Percentiles rank a stretch among this genome's conserved stretches.
Evolutionary conservation across 64 coral and sea anemone genomes (phyloP).

Genomic region (Dendrophyllia cribrosa): DNA sequence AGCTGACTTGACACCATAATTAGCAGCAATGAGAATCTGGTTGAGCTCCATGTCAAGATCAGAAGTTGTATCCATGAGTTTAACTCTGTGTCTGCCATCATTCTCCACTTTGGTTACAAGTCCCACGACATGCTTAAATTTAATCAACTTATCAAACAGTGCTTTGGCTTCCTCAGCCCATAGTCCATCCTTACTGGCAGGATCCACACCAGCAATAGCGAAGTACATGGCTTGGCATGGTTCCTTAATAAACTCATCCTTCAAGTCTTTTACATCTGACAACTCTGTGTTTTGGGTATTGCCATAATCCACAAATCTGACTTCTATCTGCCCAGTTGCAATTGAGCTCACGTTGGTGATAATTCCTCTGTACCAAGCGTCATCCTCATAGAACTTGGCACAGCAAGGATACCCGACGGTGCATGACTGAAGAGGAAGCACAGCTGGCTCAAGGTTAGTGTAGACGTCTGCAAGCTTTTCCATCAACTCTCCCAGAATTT

Average conservation of each 20-base stretch:
- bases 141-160: constrained; percentile 81
- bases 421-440: constrained; percentile 73
- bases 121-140: constrained; percentile 88
- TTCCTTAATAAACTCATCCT: constrained; percentile 62
- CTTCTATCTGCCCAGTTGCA: constrained; percentile 75
- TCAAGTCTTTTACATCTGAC: constrained; percentile 77
- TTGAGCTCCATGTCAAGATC: constrained; percentile 86
- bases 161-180: constrained; percentile 81
- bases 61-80: constrained; percentile 89
- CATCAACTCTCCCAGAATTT: constrained; percentile 65
- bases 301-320: constrained; percentile 96
- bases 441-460: constrained; percentile 50
- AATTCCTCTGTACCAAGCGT: constrained; percentile 71
- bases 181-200: constrained; percentile 40
- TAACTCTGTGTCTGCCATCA: constrained; percentile 78
- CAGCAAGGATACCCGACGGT: constrained; percentile 74
- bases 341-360: constrained; percentile 64
- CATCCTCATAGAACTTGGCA: constrained; percentile 73
- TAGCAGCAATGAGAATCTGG: constrained; percentile 86
- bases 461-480: constrained; percentile 76
- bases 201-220: constrained; percentile 67
- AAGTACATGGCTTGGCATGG: constrained; percentile 86
- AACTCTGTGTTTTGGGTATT: constrained; percentile 78
- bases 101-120: constrained; percentile 43
- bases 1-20: constrained; percentile 74